Evolutionary conservation across 2,888 invertebrate species (phyloP).

Genomic region (Shargacucullia verbasci): DNA sequence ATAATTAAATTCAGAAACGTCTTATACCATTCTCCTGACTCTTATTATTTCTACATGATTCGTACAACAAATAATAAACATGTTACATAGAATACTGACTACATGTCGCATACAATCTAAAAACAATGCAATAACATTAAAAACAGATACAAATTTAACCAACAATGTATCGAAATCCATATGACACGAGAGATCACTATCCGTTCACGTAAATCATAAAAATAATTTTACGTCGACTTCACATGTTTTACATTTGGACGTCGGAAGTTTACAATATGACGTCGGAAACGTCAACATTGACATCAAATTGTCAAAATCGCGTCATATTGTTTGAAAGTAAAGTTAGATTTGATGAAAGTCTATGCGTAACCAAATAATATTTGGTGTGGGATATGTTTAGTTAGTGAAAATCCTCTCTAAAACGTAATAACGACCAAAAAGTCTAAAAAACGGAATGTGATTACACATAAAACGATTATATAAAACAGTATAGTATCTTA

Average conservation of each 20-base stretch:
- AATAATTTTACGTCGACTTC: slow-evolving; percentile 19
- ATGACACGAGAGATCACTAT: slow-evolving; percentile 66
- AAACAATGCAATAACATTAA: slow-evolving; percentile 67
- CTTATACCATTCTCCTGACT: neutral
- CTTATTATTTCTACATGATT: slow-evolving; percentile 1
- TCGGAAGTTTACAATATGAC: neutral
- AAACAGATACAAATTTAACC: slow-evolving; percentile 61
- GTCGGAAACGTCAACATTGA: neutral
- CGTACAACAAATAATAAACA: slow-evolving; percentile 24
- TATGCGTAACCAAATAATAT: slow-evolving; percentile 43
- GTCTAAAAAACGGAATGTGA: slow-evolving; percentile 75
- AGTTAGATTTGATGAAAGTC: slow-evolving; percentile 14
- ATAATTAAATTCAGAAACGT: neutral
- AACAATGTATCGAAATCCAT: slow-evolving; percentile 59
- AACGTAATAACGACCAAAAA: slow-evolving; percentile 59
- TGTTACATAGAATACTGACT: slow-evolving; percentile 57
- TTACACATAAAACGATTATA: slow-evolving; percentile 59
- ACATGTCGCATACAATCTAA: slow-evolving; percentile 54
- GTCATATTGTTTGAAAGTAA: slow-evolving; percentile 12
- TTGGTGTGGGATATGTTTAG: slow-evolving; percentile 46
- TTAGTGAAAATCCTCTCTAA: slow-evolving; percentile 48
- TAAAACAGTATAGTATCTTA: slow-evolving; percentile 61
- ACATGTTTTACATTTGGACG: slow-evolving; percentile 4
- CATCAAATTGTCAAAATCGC: neutral
- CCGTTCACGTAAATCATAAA: slow-evolving; percentile 28